A percentile compares a stretch with the other conserved stretches of the same genome.
Conservation (phyloP, 2,797 vertebrate genomes). For the Crocodylus rhombifer region DNA sequence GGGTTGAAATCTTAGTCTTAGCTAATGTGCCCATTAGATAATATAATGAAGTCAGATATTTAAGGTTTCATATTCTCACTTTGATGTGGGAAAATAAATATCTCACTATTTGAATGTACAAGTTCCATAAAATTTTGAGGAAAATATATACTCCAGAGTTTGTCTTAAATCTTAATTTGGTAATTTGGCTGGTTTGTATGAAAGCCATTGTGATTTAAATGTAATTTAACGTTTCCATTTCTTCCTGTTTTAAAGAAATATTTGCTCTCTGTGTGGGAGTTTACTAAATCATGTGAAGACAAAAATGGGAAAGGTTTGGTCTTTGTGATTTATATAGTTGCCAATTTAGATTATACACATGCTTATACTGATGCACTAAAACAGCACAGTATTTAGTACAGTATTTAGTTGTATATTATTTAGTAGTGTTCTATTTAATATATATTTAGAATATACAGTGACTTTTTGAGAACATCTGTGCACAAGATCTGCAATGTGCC, state of each 20-base stretch:
- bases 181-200: neutral
- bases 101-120: neutral
- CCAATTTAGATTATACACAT: neutral
- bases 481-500: neutral
- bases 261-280: neutral
- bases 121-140: neutral
- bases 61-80: neutral
- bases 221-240: neutral
- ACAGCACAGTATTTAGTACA: neutral
- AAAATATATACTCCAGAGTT: neutral
- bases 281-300: neutral
- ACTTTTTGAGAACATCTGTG: neutral
- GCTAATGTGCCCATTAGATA: neutral
- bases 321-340: neutral
- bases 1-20: neutral
- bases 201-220: neutral
- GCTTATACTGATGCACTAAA: neutral
- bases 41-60: neutral
- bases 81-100: neutral
- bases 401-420: neutral
- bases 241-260: neutral
- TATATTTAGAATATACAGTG: neutral
- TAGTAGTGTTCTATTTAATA: neutral
- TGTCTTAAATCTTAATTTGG: neutral
- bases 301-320: neutral